Conservation (phyloP, 1,140 invertebrate genomes). For the Hirudo medicinalis region DNA sequence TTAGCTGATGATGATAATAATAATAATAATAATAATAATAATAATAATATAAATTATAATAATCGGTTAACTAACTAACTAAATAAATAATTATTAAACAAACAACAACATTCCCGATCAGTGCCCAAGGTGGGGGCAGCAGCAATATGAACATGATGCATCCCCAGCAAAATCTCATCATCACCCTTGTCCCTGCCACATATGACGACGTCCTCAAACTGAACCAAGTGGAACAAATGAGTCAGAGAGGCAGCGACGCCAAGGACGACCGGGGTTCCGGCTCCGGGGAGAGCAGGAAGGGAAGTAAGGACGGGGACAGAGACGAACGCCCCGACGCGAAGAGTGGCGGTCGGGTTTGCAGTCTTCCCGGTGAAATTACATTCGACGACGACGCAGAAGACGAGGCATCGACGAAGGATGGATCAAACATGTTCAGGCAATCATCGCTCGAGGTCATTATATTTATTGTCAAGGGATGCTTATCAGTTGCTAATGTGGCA, state of each 20-base stretch:
- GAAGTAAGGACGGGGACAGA: background rate
- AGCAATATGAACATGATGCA: background rate
- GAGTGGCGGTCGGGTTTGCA: background rate
- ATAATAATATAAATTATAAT: background rate
- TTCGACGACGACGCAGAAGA: background rate
- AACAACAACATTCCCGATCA: background rate
- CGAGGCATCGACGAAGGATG: background rate
- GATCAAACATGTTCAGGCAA: too few relatives aligned
- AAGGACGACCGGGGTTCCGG: background rate
- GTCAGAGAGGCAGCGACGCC: background rate
- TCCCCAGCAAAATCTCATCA: conserved; percentile 4
- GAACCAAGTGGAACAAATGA: background rate
- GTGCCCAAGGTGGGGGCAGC: background rate
- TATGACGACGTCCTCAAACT: conserved; percentile 8
- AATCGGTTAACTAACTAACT: background rate
- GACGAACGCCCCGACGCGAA: background rate
- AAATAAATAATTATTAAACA: background rate
- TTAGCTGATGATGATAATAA: background rate
- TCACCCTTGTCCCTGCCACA: background rate
- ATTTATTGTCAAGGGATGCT: too few relatives aligned
- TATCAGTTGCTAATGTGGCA: too few relatives aligned
- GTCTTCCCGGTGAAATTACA: background rate
- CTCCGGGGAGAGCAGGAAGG: background rate
- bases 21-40: background rate
- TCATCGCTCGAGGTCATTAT: too few relatives aligned